Conservation (phyloP, 2,113 vertebrate species). For the Mesembrinibis cayennensis region DNA sequence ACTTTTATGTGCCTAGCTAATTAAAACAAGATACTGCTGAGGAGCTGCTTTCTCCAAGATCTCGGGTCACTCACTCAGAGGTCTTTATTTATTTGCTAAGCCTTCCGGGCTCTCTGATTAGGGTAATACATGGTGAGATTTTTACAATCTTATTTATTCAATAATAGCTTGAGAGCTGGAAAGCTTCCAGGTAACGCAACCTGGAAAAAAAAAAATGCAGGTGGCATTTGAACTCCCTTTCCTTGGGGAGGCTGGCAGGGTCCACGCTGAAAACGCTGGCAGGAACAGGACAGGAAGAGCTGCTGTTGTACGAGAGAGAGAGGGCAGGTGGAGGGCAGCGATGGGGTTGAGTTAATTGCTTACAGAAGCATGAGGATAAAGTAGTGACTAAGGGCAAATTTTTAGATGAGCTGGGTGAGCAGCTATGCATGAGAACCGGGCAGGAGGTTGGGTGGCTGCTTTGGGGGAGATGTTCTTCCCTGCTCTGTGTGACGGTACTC, state of each 20-base stretch:
- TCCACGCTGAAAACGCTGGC: not conserved
- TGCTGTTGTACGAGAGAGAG: conserved; percentile 15
- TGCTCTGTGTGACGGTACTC: not conserved
- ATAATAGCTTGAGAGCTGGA: conserved; percentile 47
- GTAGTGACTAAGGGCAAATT: conserved; percentile 49
- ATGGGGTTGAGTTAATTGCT: conserved; percentile 44
- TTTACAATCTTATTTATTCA: conserved; percentile 67
- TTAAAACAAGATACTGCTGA: conserved; percentile 61
- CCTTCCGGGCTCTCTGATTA: conserved; percentile 61
- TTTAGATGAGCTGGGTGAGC: conserved; percentile 18
- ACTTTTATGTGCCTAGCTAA: conserved; percentile 49
- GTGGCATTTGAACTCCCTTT: conserved; percentile 12
- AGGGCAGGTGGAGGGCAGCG: conserved; percentile 43
- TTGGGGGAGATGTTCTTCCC: not conserved
- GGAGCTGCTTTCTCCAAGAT: conserved; percentile 51
- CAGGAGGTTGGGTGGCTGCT: not conserved
- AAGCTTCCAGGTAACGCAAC: conserved; percentile 44
- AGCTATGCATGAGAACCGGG: conserved; percentile 13
- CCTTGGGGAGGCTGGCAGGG: not conserved
- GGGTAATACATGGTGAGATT: conserved; percentile 62
- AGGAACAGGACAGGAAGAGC: conserved; percentile 30
- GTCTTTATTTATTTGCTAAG: conserved; percentile 67
- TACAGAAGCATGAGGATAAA: conserved; percentile 46
- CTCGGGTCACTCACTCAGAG: conserved; percentile 53
- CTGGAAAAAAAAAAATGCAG: not conserved